These are phyloP conservation scores for Tapirus indicus DNA, from an alignment of 2,797 vertebrate species.

Conservation along the genomic window DNA sequence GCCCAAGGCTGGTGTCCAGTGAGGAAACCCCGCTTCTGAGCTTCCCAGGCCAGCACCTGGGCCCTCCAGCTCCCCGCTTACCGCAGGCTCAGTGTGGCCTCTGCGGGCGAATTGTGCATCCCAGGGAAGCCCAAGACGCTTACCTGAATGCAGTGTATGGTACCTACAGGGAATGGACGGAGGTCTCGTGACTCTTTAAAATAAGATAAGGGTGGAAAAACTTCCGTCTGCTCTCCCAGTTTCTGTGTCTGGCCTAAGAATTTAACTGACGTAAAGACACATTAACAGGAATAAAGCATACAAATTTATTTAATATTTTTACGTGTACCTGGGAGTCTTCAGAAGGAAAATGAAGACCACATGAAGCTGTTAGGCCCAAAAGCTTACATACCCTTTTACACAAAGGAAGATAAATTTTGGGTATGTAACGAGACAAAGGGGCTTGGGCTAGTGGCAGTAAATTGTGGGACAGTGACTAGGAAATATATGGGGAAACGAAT, in stretches of 20 bases:
- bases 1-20: fast-evolving
- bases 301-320: not conserved
- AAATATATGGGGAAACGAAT: not conserved
- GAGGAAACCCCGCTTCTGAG: not conserved
- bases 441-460: not conserved
- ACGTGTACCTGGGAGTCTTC: not conserved
- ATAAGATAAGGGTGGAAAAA: not conserved
- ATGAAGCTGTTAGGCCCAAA: not conserved
- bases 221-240: not conserved
- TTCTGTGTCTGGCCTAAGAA: not conserved
- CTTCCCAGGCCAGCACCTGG: too few species aligned
- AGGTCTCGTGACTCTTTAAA: not conserved
- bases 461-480: not conserved
- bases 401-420: not conserved
- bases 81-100: fast-evolving
- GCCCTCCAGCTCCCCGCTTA: not conserved
- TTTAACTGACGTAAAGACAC: not conserved
- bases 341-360: not conserved
- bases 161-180: not conserved
- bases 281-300: not conserved
- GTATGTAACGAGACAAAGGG: not conserved
- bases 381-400: not conserved
- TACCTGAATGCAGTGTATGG: fast-evolving
- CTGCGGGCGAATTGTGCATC: not conserved
- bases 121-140: too few species aligned